Evolutionary conservation across 2,888 invertebrate species (phyloP).

Genomic region (Epinotia bilunana): DNA sequence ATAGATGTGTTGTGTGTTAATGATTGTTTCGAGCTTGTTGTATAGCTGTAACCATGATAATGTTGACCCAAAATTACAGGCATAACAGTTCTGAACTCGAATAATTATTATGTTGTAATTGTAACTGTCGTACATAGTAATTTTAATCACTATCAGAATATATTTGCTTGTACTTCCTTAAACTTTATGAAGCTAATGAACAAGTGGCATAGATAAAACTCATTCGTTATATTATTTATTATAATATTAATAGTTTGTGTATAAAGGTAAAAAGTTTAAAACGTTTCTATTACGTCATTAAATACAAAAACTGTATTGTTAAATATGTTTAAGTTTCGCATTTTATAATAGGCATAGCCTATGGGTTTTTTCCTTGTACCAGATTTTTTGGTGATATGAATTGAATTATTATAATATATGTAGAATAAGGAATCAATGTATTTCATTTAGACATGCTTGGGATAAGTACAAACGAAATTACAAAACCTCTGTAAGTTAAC

Average conservation of each 20-base stretch:
- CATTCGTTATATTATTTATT: not conserved
- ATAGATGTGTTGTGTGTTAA: conserved; percentile 20
- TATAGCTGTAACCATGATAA: conserved; percentile 6
- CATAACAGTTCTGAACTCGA: conserved; percentile 8
- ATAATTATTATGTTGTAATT: conserved; percentile 5
- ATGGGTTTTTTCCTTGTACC: not conserved
- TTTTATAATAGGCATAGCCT: conserved; percentile 10
- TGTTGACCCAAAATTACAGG: not conserved
- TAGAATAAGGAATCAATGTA: conserved; percentile 21
- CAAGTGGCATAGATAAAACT: not conserved
- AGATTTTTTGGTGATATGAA: not conserved
- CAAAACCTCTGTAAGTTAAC: too few species aligned
- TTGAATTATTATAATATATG: conserved; percentile 2
- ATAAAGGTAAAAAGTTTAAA: too few species aligned
- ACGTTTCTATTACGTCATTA: not conserved
- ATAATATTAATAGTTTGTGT: not conserved
- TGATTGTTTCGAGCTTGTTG: conserved; percentile 13
- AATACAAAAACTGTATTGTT: not conserved
- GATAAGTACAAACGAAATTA: not conserved
- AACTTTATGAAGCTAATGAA: not conserved
- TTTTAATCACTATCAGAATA: not conserved
- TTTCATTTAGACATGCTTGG: not conserved
- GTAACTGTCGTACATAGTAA: not conserved
- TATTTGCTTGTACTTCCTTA: not conserved
- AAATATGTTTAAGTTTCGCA: not conserved